phyloP scores from a whole-genome alignment of 2,113 vertebrate species.

The Callipepla californica region DNA sequence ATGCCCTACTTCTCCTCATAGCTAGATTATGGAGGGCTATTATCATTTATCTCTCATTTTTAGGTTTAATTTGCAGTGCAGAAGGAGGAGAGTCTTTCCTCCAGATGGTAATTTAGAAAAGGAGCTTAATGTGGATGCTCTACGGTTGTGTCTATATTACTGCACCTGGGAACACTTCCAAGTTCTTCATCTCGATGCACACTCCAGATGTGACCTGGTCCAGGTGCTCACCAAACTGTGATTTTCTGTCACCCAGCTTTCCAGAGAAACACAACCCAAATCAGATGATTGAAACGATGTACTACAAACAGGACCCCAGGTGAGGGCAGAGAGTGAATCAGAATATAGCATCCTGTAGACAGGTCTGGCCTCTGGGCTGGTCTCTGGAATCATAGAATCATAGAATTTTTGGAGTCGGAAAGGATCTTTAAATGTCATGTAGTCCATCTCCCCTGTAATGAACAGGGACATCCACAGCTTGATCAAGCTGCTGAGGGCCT shows the following conservation, averaged over 20 bases:
- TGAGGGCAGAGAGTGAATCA: neutral
- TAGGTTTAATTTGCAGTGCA: neutral
- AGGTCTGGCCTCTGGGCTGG: neutral
- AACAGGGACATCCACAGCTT: too few species aligned
- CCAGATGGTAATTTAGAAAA: neutral
- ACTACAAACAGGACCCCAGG: neutral
- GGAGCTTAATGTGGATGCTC: neutral
- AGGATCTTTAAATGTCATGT: too few species aligned
- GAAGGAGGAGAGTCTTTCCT: neutral
- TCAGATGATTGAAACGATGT: rapidly evolving
- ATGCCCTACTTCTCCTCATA: neutral
- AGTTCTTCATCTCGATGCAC: neutral
- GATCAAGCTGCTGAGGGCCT: too few species aligned
- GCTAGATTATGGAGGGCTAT: neutral
- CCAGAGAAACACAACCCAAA: neutral
- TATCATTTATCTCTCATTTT: neutral
- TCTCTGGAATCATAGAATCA: neutral
- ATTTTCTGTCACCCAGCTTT: neutral
- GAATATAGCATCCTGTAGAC: neutral
- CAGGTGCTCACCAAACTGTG: neutral
- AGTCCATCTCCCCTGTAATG: too few species aligned
- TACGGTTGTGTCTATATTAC: neutral
- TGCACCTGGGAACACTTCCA: neutral
- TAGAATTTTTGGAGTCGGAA: too few species aligned
- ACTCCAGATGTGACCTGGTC: neutral